Evolutionary conservation across 2,113 vertebrate genomes (phyloP), one percentile per base, ranked within the genome.

Genomic region (Candoia aspera): DNA sequence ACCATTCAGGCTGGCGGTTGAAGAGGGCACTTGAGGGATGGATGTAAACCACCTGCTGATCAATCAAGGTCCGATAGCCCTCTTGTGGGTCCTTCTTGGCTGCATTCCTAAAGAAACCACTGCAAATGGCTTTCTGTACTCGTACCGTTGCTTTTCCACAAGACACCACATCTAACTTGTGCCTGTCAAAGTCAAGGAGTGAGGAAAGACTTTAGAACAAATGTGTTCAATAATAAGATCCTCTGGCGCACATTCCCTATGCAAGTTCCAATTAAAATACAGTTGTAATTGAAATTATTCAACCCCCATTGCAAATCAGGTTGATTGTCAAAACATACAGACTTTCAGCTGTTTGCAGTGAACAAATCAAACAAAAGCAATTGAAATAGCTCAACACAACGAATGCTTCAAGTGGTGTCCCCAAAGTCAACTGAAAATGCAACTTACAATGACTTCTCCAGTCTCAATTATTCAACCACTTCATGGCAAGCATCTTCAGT

Each of bases 11-110:
- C 93, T 99, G 99, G 0, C 99, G 98, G 96, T 99, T 99, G 97
- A 99, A 99, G 55, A 99, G 98, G 8, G 99, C 99, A 3, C 99
- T 99, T 93, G 99, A 99, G 0, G 99, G 99, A 90, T 99, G 99
- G 96, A 99, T 99, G 59, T 99, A 99, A 9, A 99, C 99, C 9
- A 99, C 99, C 37, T 99, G 99, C 93, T 99, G 99, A 96, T 99
- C 99, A 15, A 99, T 99, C 19, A 99, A 98, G 0, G 99, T 99
- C 88, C 99, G 95, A 94, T 99, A 99, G 3, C 99, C 99, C 55
- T 99, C 99, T 94, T 99, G 99, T 0, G 99, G 99, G 97, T 99
- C 99, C 88, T 99, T 99, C 95, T 99, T 99, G 9, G 98, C 99
- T 3, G 99, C 99, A 0, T 99, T 99, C 29, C 99, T 96, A 97